Conservation (phyloP, 2,113 vertebrate genomes). For the Archilochus colubris region DNA sequence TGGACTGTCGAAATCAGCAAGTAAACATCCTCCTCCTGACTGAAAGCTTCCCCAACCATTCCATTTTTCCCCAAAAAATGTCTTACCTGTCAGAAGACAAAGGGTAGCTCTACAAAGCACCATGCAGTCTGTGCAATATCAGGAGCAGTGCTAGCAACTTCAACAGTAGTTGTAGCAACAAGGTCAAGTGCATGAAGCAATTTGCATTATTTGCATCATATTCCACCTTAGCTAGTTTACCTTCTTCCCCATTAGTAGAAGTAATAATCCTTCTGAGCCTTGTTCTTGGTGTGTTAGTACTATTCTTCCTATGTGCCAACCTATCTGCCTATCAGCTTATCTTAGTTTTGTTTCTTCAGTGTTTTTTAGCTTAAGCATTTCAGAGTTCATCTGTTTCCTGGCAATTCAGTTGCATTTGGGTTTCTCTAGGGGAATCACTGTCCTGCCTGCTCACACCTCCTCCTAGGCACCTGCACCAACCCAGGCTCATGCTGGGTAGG, state of each 20-base stretch:
- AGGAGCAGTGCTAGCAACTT: background rate
- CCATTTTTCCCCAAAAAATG: background rate
- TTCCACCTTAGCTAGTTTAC: background rate
- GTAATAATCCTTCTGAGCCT: background rate
- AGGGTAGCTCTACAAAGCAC: background rate
- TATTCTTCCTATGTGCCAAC: background rate
- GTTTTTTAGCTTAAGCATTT: background rate
- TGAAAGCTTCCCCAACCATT: background rate
- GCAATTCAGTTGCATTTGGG: background rate
- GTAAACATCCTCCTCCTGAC: background rate
- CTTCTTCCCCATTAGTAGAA: background rate
- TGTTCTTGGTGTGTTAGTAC: background rate
- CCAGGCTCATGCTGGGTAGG: background rate
- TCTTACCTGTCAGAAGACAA: background rate
- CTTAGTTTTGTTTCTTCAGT: background rate
- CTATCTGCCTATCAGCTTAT: background rate
- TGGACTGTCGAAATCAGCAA: background rate
- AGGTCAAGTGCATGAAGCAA: background rate
- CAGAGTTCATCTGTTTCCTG: background rate
- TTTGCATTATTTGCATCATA: background rate
- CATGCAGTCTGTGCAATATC: too few relatives aligned
- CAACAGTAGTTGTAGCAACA: background rate
- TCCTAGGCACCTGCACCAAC: fast-evolving
- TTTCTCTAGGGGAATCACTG: background rate
- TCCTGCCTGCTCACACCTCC: background rate